Base-by-base conservation (phyloP, 2,888 invertebrate species). In the Caenorhabditis angaria region DNA sequence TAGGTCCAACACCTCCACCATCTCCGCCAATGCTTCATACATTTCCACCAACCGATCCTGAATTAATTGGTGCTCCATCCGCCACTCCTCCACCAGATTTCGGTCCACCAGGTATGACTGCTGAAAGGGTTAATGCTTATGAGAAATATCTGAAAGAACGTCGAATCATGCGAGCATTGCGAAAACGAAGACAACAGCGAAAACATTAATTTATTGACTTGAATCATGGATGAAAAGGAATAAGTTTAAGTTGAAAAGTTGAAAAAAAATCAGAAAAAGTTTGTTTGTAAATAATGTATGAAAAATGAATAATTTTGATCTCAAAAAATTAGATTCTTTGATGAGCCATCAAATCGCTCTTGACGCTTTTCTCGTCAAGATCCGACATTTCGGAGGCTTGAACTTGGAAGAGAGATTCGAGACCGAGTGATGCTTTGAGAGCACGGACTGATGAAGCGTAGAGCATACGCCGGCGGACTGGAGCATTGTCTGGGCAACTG, bases 401-500 rank as follows among this genome's bases (percentile, higher is more conserved):
- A 12, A 82, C 73, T 68, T 87, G 87, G 83, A 88, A 84, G 61
- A 87, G 82, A 22, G 85, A 85, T 67, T 87, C 86, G 65, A 87
- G 76, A 20, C 87, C 87, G 53, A 87, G 82, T 1, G 86, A 82
- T 8, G 86, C 85, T 76, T 87, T 87, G 51, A 87, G 81, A 28
- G 87, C 87, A 51, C 87, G 82, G 47, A 87, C 87, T 47, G 88
- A 88, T 2, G 85, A 86, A 29, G 87, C 87, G 83, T 87, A 87
- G 61, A 87, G 81, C 87, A 87, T 87, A 55, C 87, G 86, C 58
- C 85, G 73, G 50, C 87, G 84, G 20, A 87, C 87, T 27, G 87
- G 87, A 20, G 87, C 87, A 27, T 86, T 85, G 73, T 87, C 87
- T 27, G 87, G 87, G 61, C 87, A 87, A 74, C 87, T 87, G 70